Evolutionary conservation across 2,797 vertebrate genomes (phyloP).

Genomic region (Premnoplex brunnescens): DNA sequence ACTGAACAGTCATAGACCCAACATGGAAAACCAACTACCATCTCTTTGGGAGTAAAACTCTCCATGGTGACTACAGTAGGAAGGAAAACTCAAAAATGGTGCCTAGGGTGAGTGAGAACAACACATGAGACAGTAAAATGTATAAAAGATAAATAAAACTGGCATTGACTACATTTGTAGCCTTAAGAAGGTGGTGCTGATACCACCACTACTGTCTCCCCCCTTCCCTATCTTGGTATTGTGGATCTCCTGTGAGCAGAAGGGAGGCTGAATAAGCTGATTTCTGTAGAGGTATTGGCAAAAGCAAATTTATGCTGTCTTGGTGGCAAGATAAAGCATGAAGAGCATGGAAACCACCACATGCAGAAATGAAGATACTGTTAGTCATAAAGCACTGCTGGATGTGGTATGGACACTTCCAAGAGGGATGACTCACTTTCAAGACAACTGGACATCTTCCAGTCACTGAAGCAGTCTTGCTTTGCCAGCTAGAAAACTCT

Average conservation of each 20-base stretch:
- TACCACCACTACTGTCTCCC: not conserved
- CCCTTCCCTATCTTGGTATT: not conserved
- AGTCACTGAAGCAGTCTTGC: not conserved
- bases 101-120: not conserved
- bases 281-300: not conserved
- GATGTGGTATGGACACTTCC: not conserved
- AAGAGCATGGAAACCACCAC: not conserved
- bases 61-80: not conserved
- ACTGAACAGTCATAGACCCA: not conserved
- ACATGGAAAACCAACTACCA: not conserved
- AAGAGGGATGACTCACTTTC: not conserved
- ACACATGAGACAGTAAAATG: not conserved
- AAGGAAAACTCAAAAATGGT: not conserved
- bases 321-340: not conserved
- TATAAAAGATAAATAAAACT: not conserved
- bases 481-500: conserved; percentile 15
- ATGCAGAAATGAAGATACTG: not conserved
- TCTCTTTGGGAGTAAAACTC: not conserved
- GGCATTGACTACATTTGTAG: not conserved
- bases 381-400: not conserved
- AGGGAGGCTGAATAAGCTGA: not conserved
- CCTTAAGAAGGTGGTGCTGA: not conserved
- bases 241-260: not conserved
- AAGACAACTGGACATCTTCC: not conserved
- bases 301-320: not conserved